Evolutionary conservation across 1,140 invertebrate genomes (phyloP), one percentile per base, ranked within the genome.

Genomic region (Macrocentrus cingulum): DNA sequence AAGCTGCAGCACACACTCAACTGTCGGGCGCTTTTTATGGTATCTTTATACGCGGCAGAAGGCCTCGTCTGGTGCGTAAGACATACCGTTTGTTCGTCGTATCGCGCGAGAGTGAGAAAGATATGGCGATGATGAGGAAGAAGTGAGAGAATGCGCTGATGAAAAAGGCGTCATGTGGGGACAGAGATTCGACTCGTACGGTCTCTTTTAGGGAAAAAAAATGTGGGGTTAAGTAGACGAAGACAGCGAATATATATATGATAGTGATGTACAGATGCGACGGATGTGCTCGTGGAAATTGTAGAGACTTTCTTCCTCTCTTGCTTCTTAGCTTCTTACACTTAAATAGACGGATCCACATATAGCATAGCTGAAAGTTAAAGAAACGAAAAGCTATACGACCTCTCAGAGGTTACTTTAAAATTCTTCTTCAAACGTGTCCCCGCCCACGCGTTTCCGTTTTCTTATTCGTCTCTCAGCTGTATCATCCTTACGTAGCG

Each of bases 251-350:
- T n/a, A n/a, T n/a, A n/a, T n/a, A n/a, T n/a, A n/a, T n/a, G n/a
- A n/a, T 63, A 54, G 62, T 66, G 68, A 76, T 69, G 72, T 73
- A 74, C 75, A 77, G 72, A 75, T 76, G 73, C 68, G 68, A 66
- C 74, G 73, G 74, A 77, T 76, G 72, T 66, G 71, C 72, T 50
- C 65, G 36, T 8, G 34, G 23, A 51, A 25, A 37, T 42, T 51
- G 18, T 11, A 32, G 37, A 50, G 23, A 39, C 18, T 51, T 34
- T 37, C 49, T 51, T 36, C 29, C 9, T 48, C 13, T 22, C 4
- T 23, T 48, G 19, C 15, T 25, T 48, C n/a, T 23, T 13, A 2
- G 23, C 16, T 34, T 15, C 45, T 15, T n/a, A 45, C 42, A 45
- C 29, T 49, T 3, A 49, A 23, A 49, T 49, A 49, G 9, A 49